Percentiles rank a stretch among this genome's conserved stretches.
phyloP scores from a whole-genome alignment of 2,113 vertebrate genomes.

The Phyllostomus discolor region DNA sequence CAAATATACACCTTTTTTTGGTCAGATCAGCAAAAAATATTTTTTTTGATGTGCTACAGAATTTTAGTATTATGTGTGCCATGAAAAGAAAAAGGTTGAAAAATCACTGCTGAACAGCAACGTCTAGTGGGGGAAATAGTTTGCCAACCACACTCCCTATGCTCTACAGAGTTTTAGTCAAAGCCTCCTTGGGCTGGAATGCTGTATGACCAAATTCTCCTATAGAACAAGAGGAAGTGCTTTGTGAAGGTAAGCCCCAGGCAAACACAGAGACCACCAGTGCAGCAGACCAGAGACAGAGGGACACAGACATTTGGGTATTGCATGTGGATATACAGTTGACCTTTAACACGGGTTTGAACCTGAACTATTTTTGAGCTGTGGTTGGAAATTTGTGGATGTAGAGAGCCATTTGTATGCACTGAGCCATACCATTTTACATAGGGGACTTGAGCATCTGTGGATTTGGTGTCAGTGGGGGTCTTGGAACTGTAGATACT shows the following conservation, averaged over 20 bases:
- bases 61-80: not conserved
- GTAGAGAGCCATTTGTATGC: not conserved
- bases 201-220: not conserved
- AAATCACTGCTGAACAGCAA: not conserved
- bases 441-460: not conserved
- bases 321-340: not conserved
- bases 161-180: no score
- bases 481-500: not conserved
- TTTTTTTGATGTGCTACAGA: not conserved
- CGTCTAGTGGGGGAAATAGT: not conserved
- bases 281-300: not conserved
- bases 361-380: not conserved
- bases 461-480: not conserved
- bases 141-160: not conserved
- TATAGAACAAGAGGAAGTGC: not conserved
- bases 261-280: not conserved
- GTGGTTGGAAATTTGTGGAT: not conserved
- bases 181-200: not conserved
- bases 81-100: not conserved
- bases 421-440: not conserved
- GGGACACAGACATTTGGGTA: not conserved
- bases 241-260: not conserved
- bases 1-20: not conserved
- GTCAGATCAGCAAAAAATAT: not conserved
- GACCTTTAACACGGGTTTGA: not conserved